phyloP scores from a whole-genome alignment of 2,888 invertebrate genomes.

The Drosophila lutescens region DNA sequence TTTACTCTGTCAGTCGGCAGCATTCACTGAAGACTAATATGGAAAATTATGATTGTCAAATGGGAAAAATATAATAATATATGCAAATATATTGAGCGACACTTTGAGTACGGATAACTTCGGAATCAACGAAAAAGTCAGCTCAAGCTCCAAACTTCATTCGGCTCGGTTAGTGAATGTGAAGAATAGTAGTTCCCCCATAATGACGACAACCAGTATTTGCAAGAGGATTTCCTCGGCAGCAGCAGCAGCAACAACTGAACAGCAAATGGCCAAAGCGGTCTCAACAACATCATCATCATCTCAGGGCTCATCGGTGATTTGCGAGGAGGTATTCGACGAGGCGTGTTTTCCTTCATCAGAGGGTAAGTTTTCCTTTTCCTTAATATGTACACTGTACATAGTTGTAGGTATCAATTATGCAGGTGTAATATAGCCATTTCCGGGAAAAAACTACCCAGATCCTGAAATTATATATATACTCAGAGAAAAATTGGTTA shows the following conservation, averaged over 20 bases:
- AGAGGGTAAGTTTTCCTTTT: slow-evolving; percentile 87
- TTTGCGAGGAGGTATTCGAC: slow-evolving; percentile 93
- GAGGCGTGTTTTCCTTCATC: slow-evolving; percentile 92
- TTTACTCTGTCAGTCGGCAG: slow-evolving; percentile 2
- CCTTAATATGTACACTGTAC: background rate
- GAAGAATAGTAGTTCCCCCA: slow-evolving; percentile 3
- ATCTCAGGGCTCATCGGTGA: slow-evolving; percentile 84
- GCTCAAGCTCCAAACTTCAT: background rate
- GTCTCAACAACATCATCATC: slow-evolving; percentile 58
- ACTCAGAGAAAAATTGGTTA: too few relatives aligned
- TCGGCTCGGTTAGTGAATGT: background rate
- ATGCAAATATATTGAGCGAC: slow-evolving; percentile 14
- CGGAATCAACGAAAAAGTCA: background rate
- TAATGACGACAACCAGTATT: slow-evolving; percentile 18
- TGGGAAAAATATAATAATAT: slow-evolving; percentile 7
- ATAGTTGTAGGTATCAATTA: background rate
- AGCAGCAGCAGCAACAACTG: slow-evolving; percentile 20
- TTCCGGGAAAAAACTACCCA: too few relatives aligned
- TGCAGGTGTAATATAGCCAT: too few relatives aligned
- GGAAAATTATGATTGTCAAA: slow-evolving; percentile 16
- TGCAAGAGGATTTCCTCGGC: slow-evolving; percentile 53
- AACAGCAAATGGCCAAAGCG: slow-evolving; percentile 17
- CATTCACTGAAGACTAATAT: background rate
- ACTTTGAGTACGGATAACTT: slow-evolving; percentile 8
- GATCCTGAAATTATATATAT: too few relatives aligned